These are phyloP conservation scores for Gnathonemus longibarbis DNA, from an alignment of 2,113 vertebrate species.

Conservation along the genomic window DNA sequence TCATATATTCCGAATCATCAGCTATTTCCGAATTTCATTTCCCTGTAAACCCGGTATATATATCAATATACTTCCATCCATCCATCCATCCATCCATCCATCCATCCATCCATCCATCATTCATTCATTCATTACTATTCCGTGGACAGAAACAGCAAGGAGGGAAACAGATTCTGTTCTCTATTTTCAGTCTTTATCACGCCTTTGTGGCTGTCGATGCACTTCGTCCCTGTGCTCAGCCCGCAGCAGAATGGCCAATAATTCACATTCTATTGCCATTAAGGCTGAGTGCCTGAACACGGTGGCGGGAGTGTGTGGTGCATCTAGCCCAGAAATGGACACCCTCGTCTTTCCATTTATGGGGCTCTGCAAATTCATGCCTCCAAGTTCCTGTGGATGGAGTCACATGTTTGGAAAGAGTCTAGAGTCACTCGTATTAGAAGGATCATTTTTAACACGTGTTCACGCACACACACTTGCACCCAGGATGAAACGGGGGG, in stretches of 20 bases:
- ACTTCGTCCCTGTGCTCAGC: slow-evolving; percentile 26
- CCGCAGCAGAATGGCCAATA: slow-evolving; percentile 23
- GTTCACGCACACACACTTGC: not conserved
- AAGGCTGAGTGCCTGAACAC: slow-evolving; percentile 31
- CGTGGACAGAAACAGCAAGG: not conserved
- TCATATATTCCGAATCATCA: not conserved
- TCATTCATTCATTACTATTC: not conserved
- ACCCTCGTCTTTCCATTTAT: not conserved
- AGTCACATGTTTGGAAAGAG: not conserved
- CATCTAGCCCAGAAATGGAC: slow-evolving; percentile 12
- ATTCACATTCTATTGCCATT: slow-evolving; percentile 31
- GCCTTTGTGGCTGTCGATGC: slow-evolving; percentile 30
- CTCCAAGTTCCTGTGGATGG: not conserved
- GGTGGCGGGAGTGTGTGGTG: not conserved
- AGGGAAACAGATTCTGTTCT: slow-evolving; percentile 16
- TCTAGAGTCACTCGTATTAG: not conserved
- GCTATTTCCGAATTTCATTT: not conserved
- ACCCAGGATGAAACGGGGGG: not conserved
- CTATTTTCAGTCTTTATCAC: slow-evolving; percentile 25
- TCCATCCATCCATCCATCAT: not conserved
- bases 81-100: not conserved
- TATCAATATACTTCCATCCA: not conserved
- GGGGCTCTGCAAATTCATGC: not conserved
- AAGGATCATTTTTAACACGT: not conserved
- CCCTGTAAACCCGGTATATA: not conserved